Conservation (phyloP, 1,140 invertebrate species). For the Oppia nitens region DNA sequence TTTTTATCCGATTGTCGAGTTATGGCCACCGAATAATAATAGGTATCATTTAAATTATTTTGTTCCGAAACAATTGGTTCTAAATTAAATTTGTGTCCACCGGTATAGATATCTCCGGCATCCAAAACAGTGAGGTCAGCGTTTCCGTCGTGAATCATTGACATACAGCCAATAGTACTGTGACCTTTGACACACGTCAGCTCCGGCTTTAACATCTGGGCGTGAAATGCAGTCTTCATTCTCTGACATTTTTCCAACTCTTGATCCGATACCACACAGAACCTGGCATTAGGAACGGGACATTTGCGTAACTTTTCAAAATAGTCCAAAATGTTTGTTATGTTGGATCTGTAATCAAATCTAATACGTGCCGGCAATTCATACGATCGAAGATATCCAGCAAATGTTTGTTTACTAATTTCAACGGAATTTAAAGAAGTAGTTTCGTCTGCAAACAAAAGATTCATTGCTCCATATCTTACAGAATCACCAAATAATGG, state of each 20-base stretch:
- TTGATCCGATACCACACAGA: slow-evolving; percentile 76
- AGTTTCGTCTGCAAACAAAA: slow-evolving; percentile 25
- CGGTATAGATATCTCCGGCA: slow-evolving; percentile 83
- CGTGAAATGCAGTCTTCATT: slow-evolving; percentile 78
- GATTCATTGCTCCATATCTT: slow-evolving; percentile 40
- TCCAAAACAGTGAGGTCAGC: slow-evolving; percentile 81
- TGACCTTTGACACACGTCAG: slow-evolving; percentile 66
- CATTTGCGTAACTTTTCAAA: slow-evolving; percentile 44
- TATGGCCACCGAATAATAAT: slow-evolving; percentile 87
- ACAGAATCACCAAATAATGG: slow-evolving; percentile 31
- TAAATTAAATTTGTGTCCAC: slow-evolving; percentile 52
- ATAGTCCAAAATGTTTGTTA: slow-evolving; percentile 11
- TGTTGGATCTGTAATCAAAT: background rate
- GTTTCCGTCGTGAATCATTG: slow-evolving; percentile 33
- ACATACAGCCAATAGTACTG: slow-evolving; percentile 78
- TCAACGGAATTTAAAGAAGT: slow-evolving; percentile 20
- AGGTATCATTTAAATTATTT: slow-evolving; percentile 61
- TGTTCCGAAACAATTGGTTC: slow-evolving; percentile 77
- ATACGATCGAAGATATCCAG: slow-evolving; percentile 20
- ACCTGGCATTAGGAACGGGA: slow-evolving; percentile 52
- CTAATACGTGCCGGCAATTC: background rate
- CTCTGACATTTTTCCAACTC: slow-evolving; percentile 82
- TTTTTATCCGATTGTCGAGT: slow-evolving; percentile 67
- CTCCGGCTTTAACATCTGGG: slow-evolving; percentile 69
- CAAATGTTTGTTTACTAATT: slow-evolving; percentile 22